These are phyloP conservation scores for Picus viridis DNA, from an alignment of 2,797 vertebrate species.

Conservation along the genomic window DNA sequence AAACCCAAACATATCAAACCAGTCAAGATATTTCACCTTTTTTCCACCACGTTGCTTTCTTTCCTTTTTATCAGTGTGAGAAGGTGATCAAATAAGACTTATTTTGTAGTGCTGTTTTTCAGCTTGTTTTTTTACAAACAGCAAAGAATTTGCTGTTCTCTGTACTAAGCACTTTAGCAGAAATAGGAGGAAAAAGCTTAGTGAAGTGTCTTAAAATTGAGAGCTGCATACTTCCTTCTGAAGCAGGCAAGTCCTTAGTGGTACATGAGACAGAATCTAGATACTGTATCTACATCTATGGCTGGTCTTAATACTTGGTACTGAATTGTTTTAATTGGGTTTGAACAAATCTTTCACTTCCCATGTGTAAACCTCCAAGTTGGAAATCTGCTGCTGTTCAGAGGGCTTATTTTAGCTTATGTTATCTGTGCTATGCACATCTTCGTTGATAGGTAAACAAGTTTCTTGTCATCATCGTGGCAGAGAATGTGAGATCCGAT, in stretches of 20 bases:
- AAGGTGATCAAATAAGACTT: neutral
- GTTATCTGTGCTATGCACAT: neutral
- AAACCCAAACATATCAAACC: too few species aligned
- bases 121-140: neutral
- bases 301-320: neutral
- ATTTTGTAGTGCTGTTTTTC: neutral
- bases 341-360: neutral
- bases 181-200: neutral
- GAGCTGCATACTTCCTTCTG: neutral
- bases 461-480: neutral
- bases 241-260: neutral
- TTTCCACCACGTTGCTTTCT: neutral
- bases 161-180: neutral
- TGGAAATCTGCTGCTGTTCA: neutral
- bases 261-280: neutral
- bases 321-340: neutral
- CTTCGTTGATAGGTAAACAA: neutral
- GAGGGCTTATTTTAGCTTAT: neutral
- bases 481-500: neutral
- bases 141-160: neutral
- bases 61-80: neutral
- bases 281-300: neutral
- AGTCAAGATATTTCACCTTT: neutral
- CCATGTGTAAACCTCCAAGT: fast-evolving
- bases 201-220: neutral